These are phyloP conservation scores for Morpho helenor DNA, from an alignment of 2,888 invertebrate species.

Conservation along the genomic window DNA sequence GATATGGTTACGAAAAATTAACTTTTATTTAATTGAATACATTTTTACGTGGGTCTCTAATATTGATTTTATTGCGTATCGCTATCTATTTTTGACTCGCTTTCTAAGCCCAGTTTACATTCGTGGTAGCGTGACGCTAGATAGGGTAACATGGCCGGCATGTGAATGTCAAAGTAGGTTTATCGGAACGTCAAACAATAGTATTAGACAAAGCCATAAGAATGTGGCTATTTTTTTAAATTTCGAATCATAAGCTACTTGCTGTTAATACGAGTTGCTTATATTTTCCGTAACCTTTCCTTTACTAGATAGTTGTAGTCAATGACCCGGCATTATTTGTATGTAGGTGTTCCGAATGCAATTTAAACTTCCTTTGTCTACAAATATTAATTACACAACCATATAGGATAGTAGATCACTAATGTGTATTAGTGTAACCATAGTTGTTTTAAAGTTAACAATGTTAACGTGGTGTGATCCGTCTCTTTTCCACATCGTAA, in stretches of 20 bases:
- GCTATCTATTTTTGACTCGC: conserved; percentile 53
- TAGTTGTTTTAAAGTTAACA: conserved; percentile 5
- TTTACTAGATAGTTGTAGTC: conserved; percentile 44
- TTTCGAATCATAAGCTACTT: not conserved
- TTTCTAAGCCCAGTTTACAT: conserved; percentile 54
- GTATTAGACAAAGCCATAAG: conserved; percentile 41
- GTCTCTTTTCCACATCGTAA: conserved; percentile 46
- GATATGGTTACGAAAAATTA: conserved; percentile 40
- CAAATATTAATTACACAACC: conserved; percentile 25
- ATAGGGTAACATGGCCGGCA: conserved; percentile 73
- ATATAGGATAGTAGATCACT: conserved; percentile 19
- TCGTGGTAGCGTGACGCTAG: conserved; percentile 72
- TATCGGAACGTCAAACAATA: conserved; percentile 47
- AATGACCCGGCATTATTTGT: conserved; percentile 72
- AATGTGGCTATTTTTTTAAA: too few species aligned
- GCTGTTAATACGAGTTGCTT: not conserved
- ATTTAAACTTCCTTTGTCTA: conserved; percentile 55
- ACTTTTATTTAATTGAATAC: conserved; percentile 29
- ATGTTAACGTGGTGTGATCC: conserved; percentile 13
- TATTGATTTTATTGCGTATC: conserved; percentile 58
- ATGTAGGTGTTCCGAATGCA: conserved; percentile 56
- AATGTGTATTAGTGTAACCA: too few species aligned
- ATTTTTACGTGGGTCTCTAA: conserved; percentile 28
- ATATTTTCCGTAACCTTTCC: conserved; percentile 8
- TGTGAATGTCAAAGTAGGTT: conserved; percentile 45